Evolutionary conservation across 2,888 invertebrate species (phyloP).

Genomic region (Octonoba sinensis): DNA sequence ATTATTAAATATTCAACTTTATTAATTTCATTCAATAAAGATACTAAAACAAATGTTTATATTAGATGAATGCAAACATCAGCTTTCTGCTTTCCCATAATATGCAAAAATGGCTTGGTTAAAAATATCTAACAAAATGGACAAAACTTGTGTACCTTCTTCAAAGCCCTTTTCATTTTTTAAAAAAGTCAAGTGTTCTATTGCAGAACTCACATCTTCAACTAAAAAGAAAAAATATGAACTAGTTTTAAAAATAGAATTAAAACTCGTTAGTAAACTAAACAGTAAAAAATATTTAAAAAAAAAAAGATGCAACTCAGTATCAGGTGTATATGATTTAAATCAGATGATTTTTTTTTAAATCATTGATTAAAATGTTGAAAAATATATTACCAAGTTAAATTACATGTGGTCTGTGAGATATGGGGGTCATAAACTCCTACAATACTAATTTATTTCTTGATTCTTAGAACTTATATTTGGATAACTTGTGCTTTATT

Average conservation of each 20-base stretch:
- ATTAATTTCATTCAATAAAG: too few species aligned
- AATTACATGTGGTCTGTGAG: too few species aligned
- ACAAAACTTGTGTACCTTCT: constrained; percentile 3
- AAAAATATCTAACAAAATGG: constrained; percentile 33
- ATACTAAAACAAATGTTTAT: too few species aligned
- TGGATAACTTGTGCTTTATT: not conserved
- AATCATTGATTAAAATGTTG: not conserved
- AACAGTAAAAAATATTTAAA: not conserved
- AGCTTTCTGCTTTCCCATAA: constrained; percentile 10
- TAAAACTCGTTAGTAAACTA: not conserved
- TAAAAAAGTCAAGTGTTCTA: constrained; percentile 33
- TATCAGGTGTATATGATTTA: not conserved
- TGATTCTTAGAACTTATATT: too few species aligned
- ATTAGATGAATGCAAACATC: too few species aligned
- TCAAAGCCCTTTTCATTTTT: not conserved
- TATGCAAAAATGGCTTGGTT: constrained; percentile 43
- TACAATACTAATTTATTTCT: too few species aligned
- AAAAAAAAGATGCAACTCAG: too few species aligned
- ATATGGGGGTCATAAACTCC: too few species aligned
- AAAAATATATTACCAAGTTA: too few species aligned
- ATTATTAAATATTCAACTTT: too few species aligned
- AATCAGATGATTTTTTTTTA: too few species aligned
- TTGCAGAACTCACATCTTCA: constrained; percentile 10
- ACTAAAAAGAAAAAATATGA: constrained; percentile 21
- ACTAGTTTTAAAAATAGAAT: not conserved